A percentile compares a stretch with the other conserved stretches of the same genome.
Conservation (phyloP, 2,888 invertebrate species). For the Herminia tarsipennalis region DNA sequence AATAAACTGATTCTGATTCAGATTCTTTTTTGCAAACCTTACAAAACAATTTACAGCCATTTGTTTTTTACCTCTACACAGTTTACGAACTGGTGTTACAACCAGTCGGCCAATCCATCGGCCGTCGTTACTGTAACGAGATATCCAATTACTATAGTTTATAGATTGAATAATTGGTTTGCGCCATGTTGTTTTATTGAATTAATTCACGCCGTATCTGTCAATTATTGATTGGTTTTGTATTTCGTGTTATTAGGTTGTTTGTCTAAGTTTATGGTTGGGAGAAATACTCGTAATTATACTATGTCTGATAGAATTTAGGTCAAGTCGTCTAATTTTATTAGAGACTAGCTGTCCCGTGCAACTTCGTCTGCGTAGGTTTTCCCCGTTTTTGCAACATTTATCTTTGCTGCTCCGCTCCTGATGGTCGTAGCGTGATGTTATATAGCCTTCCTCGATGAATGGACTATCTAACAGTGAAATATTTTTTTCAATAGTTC, state of each 20-base stretch:
- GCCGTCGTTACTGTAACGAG: conserved; percentile 12
- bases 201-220: conserved; percentile 5
- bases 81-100: background rate
- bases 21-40: background rate
- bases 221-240: conserved; percentile 5
- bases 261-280: too few species aligned
- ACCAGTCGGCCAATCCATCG: conserved; percentile 6
- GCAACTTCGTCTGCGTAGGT: too few species aligned
- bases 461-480: too few species aligned
- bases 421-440: too few species aligned
- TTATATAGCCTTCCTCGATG: too few species aligned
- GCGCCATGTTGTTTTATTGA: conserved; percentile 4
- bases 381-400: too few species aligned
- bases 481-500: too few species aligned
- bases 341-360: too few species aligned
- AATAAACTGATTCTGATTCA: background rate
- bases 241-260: background rate
- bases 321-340: too few species aligned
- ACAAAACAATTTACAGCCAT: background rate
- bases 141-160: conserved; percentile 36
- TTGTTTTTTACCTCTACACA: conserved; percentile 9
- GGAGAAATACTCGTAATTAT: too few species aligned
- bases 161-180: conserved; percentile 31
- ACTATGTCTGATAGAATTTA: too few species aligned
- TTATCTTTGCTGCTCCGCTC: too few species aligned